Base-by-base conservation (phyloP, 2,888 invertebrate species). In the Nymphalis urticae region DNA sequence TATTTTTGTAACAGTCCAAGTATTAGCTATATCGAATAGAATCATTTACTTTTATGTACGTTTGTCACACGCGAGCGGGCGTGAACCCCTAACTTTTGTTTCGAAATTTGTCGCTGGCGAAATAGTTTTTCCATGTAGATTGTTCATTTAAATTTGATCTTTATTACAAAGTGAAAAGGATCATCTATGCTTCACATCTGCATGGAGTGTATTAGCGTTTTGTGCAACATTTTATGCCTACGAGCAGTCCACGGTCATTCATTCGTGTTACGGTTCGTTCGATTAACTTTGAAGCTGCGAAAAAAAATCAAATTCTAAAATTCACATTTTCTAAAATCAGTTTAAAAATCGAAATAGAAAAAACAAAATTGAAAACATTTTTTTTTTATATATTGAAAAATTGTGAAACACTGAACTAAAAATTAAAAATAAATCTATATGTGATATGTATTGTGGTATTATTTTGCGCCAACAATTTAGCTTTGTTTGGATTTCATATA, bases 71-170 rank as follows among this genome's bases (percentile, higher is more conserved):
- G 72, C 74, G 68, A 73, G 74, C 75, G 75, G 75, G 77, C 81
- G 80, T 83, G 85, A 81, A 77, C 80, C 77, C 73, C 75, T 79
- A 80, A 85, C 84, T 85, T 87, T 87, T 85, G 82, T 87, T 81
- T 82, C 79, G 80, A 81, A 85, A 85, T 87, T 85, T 85, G 78
- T 80, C 82, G 81, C 84, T 83, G 82, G 79, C 78, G 78, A 76
- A 73, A 69, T 68, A 65, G 72, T 79, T 80, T 82, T 66, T 82
- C 27, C 36, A 42, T 77, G 76, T 70, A 65, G 24, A 69, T 67
- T 69, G 58, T 66, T 47, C 48, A 56, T 62, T 24, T 53, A 27
- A 71, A 56, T 66, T 68, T 66, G 64, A 68, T 24, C 68, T 61
- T 59, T 72, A 64, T 62, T 21, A 58, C 64, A 36, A 27, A 56